Evolutionary conservation across 2,888 invertebrate genomes (phyloP).

Genomic region (Drosophila pegasa): DNA sequence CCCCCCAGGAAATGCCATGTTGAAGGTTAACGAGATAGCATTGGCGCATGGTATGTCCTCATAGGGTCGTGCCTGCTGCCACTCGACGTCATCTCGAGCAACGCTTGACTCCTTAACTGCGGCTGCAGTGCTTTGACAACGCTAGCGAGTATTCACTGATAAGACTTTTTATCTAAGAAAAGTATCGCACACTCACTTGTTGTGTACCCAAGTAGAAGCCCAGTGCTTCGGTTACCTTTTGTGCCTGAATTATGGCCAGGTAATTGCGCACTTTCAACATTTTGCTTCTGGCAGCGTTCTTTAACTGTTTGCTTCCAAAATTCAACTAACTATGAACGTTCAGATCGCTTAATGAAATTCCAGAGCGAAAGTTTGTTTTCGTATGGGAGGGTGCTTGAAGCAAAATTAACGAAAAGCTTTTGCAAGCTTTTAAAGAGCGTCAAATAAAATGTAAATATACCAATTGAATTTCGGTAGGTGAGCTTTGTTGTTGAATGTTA

Average conservation of each 20-base stretch:
- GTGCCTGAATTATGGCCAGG: conserved; percentile 10
- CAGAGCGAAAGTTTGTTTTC: conserved; percentile 22
- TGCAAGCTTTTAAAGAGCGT: not conserved
- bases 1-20: conserved; percentile 74
- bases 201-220: not conserved
- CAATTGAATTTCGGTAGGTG: not conserved
- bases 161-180: not conserved
- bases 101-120: conserved; percentile 3
- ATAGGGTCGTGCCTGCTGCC: conserved; percentile 73
- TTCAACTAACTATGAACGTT: conserved; percentile 23
- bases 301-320: conserved; percentile 3
- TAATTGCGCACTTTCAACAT: conserved; percentile 39
- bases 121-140: conserved; percentile 52
- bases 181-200: conserved; percentile 17
- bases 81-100: conserved; percentile 50
- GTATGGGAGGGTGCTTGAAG: too few relatives aligned
- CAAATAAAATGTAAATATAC: not conserved
- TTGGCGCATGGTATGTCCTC: conserved; percentile 66
- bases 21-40: conserved; percentile 39
- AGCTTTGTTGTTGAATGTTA: not conserved
- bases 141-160: conserved; percentile 32
- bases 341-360: conserved; percentile 4
- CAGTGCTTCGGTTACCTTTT: not conserved
- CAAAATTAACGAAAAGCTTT: not conserved
- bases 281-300: conserved; percentile 11